Evolutionary conservation across 2,113 vertebrate genomes (phyloP), one percentile per base, ranked within the genome.

Genomic region (Etia nguti): DNA sequence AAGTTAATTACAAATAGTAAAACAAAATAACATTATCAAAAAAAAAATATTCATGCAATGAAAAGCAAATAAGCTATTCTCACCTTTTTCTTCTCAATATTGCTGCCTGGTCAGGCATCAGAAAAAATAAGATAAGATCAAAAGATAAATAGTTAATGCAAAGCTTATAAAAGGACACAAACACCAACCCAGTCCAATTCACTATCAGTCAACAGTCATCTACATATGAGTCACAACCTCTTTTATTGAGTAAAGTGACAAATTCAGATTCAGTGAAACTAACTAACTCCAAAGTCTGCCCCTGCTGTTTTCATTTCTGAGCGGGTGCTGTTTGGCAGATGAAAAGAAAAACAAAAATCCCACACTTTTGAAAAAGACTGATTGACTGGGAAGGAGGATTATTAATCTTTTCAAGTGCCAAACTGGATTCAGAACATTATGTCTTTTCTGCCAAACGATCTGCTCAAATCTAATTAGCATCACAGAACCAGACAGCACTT

Each of bases 391-490:
- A 85, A 77, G 84, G 84, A 38, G 26, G 43, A 92, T 89, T 89
- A 86, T 92, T 80, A 41, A 82, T 77, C 80, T 57, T 90, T 83
- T 91, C 85, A 88, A 82, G 85, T 83, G 81, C 77, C 84, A 90
- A 89, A 92, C 52, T 65, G 60, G 80, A 89, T 92, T 83, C 26
- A 22, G 50, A 84, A 86, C 90, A 85, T 88, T 89, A 84, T 87
- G 86, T 83, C 11, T 83, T 82, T 85, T 75, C 81, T 92, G 91
- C 88, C 88, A 92, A 93, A 90, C 7, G 43, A 89, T 90, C 80
- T 85, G 80, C 79, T 88, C 86, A 84, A 75, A 86, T 89, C 82
- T 84, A 92, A 93, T 93, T 88, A 86, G 80, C 82, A 87, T 92
- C 34, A 80, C 16, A 82, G 41, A 89, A 84, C 3, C 70, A 86